Percentiles rank a stretch among this genome's conserved stretches.
Evolutionary conservation across 2,888 invertebrate species (phyloP).

Genomic region (Andrena dorsata): DNA sequence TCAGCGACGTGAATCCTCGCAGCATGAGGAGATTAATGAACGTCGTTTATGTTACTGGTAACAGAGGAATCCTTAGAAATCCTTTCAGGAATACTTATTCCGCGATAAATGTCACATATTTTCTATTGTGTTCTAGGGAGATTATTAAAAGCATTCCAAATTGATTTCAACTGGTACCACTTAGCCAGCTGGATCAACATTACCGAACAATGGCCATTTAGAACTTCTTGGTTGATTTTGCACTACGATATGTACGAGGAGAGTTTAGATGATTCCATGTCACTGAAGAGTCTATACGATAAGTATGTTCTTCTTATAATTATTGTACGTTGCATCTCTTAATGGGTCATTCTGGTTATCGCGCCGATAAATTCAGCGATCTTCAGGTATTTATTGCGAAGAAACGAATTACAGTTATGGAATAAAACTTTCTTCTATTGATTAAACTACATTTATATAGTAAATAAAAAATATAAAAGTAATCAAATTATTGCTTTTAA

Average conservation of each 20-base stretch:
- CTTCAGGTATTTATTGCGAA: no score
- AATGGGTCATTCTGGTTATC: no score
- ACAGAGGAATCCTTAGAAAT: conserved; percentile 44
- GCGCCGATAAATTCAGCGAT: no score
- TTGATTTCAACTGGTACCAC: conserved; percentile 99
- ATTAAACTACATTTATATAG: no score
- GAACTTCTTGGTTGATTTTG: conserved; percentile 98
- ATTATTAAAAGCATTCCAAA: conserved; percentile 98
- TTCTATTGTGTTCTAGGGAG: conserved; percentile 89
- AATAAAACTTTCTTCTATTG: no score
- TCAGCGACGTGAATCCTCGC: conserved; percentile 98
- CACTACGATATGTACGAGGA: conserved; percentile 96
- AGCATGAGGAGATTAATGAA: conserved; percentile 99
- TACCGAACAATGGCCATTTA: conserved; percentile 99
- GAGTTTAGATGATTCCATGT: conserved; percentile 92
- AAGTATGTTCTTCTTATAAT: conserved; percentile 88
- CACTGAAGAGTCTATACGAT: conserved; percentile 96
- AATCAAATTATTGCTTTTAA: no score
- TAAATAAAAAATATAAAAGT: no score
- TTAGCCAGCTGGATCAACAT: conserved; percentile 99
- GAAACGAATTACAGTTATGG: no score
- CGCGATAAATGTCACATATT: not conserved
- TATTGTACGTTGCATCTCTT: not conserved
- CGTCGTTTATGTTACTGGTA: conserved; percentile 97
- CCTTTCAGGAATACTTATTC: not conserved